A percentile compares a stretch with the other conserved stretches of the same genome.
Conservation (phyloP, 2,797 vertebrate species). For the Peromyscus eremicus region DNA sequence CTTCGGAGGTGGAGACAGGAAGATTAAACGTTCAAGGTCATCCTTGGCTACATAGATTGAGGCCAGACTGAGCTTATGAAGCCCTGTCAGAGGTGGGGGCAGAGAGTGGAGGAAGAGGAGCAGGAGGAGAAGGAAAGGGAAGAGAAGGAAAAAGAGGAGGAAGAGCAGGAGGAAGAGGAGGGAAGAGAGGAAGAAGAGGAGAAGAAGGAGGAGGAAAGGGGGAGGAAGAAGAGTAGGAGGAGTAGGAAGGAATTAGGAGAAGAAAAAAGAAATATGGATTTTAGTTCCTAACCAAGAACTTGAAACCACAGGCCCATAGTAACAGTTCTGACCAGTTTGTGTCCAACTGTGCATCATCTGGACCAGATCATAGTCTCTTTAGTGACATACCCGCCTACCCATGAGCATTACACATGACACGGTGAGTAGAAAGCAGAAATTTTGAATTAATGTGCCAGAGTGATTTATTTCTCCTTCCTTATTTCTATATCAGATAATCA, state of each 20-base stretch:
- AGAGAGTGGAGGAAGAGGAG: too few species aligned
- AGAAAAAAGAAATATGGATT: not conserved
- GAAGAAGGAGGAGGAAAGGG: not conserved
- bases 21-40: not conserved
- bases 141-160: too few species aligned
- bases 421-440: not conserved
- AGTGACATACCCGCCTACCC: not conserved
- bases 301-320: not conserved
- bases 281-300: constrained; percentile 20
- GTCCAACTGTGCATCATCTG: not conserved
- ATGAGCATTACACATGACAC: not conserved
- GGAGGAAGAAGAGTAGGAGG: too few species aligned
- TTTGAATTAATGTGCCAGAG: not conserved
- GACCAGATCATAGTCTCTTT: not conserved
- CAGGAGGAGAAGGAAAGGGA: not conserved
- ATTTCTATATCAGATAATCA: constrained; percentile 36
- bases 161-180: not conserved
- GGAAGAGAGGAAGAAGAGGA: too few species aligned
- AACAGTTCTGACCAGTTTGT: not conserved
- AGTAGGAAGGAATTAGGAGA: not conserved
- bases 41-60: not conserved
- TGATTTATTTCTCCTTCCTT: constrained; percentile 32
- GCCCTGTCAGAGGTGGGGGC: not conserved
- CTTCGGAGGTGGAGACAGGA: not conserved
- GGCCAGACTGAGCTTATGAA: not conserved